Percentiles rank a stretch among this genome's conserved stretches.
Conservation (phyloP, 2,888 invertebrate genomes). For the Romanomermis culicivorax region DNA sequence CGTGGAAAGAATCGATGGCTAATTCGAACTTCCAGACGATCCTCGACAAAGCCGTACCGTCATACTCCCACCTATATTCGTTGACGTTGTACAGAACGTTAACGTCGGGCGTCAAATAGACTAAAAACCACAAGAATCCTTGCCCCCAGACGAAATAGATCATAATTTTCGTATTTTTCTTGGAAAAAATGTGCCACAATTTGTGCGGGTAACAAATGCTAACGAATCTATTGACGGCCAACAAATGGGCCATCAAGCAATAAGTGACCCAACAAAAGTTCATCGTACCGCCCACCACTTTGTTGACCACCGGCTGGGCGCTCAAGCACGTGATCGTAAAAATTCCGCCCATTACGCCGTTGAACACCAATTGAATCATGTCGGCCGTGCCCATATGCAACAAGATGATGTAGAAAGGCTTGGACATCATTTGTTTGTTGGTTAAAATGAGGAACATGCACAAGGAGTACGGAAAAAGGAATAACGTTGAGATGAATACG, state of each 20-base stretch:
- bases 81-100: neutral
- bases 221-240: neutral
- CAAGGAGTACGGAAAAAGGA: neutral
- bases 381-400: neutral
- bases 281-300: neutral
- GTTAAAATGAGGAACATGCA: neutral
- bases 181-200: neutral
- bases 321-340: neutral
- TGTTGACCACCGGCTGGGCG: neutral
- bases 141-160: neutral
- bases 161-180: neutral
- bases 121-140: neutral
- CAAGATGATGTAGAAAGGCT: no score
- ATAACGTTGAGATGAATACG: neutral
- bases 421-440: neutral
- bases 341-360: neutral
- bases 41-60: neutral
- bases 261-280: neutral
- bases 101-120: neutral
- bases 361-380: neutral
- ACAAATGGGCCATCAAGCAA: neutral
- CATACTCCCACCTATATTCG: neutral
- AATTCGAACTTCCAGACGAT: neutral
- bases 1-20: neutral
- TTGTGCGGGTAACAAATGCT: neutral